Evolutionary conservation across 2,888 invertebrate species (phyloP), one percentile per base, ranked within the genome.

Genomic region (Nemapogon koenigi): DNA sequence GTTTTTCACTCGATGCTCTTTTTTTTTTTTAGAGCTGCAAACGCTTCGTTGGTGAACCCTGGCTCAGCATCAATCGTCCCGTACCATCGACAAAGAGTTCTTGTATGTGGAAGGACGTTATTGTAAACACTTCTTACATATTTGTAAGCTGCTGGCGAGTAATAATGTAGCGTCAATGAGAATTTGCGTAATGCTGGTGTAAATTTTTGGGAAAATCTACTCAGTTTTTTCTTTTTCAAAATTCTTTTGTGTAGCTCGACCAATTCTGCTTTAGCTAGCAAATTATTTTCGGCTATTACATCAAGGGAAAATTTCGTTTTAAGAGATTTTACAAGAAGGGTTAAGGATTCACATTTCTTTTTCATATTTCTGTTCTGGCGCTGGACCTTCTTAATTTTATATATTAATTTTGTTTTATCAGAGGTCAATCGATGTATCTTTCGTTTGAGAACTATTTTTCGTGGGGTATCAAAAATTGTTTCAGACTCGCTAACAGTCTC

Each of bases 401-500:
- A n/a, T n/a, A n/a, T n/a, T n/a, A n/a, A n/a, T n/a, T n/a, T n/a
- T n/a, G n/a, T n/a, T n/a, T n/a, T n/a, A n/a, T n/a, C n/a, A n/a
- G n/a, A n/a, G n/a, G n/a, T n/a, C n/a, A n/a, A n/a, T n/a, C n/a
- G n/a, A n/a, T n/a, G n/a, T 35, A 35, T 7, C 15, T 19, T 4
- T 25, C 14, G n/a, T 15, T 16, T 7, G 14, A 35, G 11, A 7
- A 25, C 25, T 35, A n/a, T n/a, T 15, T 35, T 35, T 7, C 43
- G 43, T 18, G 43, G 43, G 1, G 41, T 31, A 36, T 45, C 44
- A 16, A 43, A 43, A 41, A 45, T 38, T 15, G 38, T 43, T 35
- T 45, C 44, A 22, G n/a, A n/a, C n/a, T n/a, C n/a, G n/a, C n/a
- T n/a, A n/a, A n/a, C n/a, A n/a, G n/a, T n/a, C n/a, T n/a, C n/a